Base-by-base conservation (phyloP, 2,888 invertebrate species). In the Scelioninae gen. 2 region DNA sequence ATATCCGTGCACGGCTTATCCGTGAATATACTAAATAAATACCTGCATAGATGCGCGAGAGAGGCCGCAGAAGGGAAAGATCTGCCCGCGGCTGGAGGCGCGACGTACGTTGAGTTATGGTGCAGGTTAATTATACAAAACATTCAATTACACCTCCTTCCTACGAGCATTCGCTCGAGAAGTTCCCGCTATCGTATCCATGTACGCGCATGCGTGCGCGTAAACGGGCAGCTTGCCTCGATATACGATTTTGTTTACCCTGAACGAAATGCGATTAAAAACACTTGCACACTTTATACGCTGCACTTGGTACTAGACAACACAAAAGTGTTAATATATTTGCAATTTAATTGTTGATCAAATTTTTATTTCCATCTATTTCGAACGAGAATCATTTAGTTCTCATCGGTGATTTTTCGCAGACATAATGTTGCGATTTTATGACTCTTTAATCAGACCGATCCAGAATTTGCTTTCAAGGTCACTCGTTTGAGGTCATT, bases 81-180 rank as follows among this genome's bases (percentile, higher is more conserved):
- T 76, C 79, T 69, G 84, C 85, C 84, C 81, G 83, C 82, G 85
- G 85, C 85, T 83, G 83, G 83, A 84, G 85, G 85, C 84, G 84
- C 83, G 84, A 84, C 85, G 85, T 84, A 82, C 80, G 78, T 78
- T 86, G 86, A 86, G 84, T 86, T 86, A 86, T 86, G 85, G 84
- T 82, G 83, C 84, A 84, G 85, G 85, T 86, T 86, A 86, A 86
- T 86, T 86, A 86, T 86, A 86, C 85, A 86, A 86, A 86, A 85
- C 86, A 85, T 85, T 86, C 85, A 86, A 86, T 86, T 86, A 86
- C 85, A 84, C 82, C 83, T 82, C 80, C 71, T 64, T 81, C 82
- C 78, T 76, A 71, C 64, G 77, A 74, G 76, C 74, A 75, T 73
- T 71, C 76, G 35, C 45, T 52, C 57, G 43, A 55, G 43, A 50